Base-by-base conservation (phyloP, 2,888 invertebrate species). In the Spisula solida region DNA sequence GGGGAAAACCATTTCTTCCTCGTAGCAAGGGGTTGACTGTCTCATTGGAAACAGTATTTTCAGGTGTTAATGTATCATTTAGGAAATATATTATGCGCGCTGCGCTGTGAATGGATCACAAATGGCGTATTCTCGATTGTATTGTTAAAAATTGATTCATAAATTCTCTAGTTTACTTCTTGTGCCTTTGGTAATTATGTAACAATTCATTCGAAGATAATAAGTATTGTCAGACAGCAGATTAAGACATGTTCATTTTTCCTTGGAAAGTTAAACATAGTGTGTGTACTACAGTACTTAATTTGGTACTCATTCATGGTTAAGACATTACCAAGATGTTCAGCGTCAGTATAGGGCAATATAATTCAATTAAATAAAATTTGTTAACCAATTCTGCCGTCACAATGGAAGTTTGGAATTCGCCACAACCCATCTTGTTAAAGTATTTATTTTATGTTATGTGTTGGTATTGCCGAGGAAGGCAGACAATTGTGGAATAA, bases 391-490 rank as follows among this genome's bases (percentile, higher is more conserved):
- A 66, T 66, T 66, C 60, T 66, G 20, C 25, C 25, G 60, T 25
- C 1, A 66, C 60, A 6, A 25, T 66, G 4, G 60, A 66, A 10
- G 25, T 66, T 10, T 25, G 25, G 60, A 66, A 66, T n/a, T 66
- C 20, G 25, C n/a, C 60, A 66, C n/a, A 66, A 66, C 60, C 25
- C 60, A 25, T 25, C 60, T 66, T 66, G 25, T 25, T 66, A 25
- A 66, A 66, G 12, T 66, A 66, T 66, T 66, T 66, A n/a, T n/a
- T 66, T 66, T 66, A 66, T 66, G 60, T 25, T n/a, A 66, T 66
- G 20, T 12, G n/a, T 66, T 66, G 6, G 60, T 25, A 12, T 66
- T 66, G n/a, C 25, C 6, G 60, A n/a, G 20, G 60, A 25, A 25
- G 4, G 12, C 25, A 25, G 25, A 10, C n/a, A 66, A n/a, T 66